Conservation (phyloP, 2,888 invertebrate species). For the Syrista parreyssii region DNA sequence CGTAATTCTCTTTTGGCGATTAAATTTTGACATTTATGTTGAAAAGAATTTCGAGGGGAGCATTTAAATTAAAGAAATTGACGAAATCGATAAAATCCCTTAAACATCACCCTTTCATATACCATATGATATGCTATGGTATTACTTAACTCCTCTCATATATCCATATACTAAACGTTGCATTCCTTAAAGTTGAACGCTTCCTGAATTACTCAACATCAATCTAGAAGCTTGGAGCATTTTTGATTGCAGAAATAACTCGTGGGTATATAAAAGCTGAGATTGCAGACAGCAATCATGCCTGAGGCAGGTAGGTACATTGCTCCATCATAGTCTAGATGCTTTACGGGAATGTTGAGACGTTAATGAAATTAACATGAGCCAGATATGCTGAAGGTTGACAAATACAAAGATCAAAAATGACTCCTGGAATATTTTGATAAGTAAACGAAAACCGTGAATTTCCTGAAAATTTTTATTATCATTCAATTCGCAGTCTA, state of each 20-base stretch:
- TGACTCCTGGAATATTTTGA: not conserved
- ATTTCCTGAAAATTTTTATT: not conserved
- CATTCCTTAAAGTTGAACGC: not conserved
- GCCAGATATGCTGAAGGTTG: not conserved
- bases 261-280: slow-evolving; percentile 11
- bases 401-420: not conserved
- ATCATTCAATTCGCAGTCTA: not conserved
- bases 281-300: slow-evolving; percentile 21
- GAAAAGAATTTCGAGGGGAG: too few relatives aligned
- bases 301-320: slow-evolving; percentile 8
- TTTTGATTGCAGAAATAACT: slow-evolving; percentile 22
- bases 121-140: not conserved
- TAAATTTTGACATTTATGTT: too few relatives aligned
- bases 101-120: not conserved
- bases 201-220: not conserved
- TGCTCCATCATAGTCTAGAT: not conserved
- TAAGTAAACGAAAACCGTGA: not conserved
- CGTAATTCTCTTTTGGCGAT: too few relatives aligned
- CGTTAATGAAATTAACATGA: not conserved
- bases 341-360: not conserved
- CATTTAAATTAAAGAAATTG: too few relatives aligned
- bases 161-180: not conserved
- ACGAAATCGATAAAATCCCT: not conserved
- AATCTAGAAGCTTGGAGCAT: slow-evolving; percentile 15
- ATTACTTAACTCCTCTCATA: not conserved